phyloP scores from a whole-genome alignment of 2,113 vertebrate genomes.

The Epinephelus lanceolatus region DNA sequence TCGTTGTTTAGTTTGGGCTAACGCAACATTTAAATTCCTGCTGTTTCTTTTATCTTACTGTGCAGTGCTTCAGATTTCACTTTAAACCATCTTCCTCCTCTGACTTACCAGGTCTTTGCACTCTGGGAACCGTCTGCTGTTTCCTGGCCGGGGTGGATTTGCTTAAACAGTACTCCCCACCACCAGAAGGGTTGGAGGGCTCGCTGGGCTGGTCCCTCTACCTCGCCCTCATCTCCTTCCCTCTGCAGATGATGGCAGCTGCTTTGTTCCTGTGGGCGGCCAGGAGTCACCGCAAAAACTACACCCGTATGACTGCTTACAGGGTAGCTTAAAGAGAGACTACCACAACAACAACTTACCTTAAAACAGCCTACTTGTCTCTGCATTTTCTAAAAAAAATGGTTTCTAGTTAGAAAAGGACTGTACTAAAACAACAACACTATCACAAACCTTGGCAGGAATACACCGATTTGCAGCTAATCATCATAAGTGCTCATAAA shows the following conservation, averaged over 20 bases:
- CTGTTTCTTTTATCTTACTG: background rate
- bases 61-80: background rate
- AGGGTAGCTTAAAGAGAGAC: slow-evolving; percentile 85
- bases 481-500: slow-evolving; percentile 49
- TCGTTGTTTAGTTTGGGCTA: background rate
- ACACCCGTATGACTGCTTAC: slow-evolving; percentile 93
- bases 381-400: background rate
- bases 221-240: slow-evolving; percentile 94
- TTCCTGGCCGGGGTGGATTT: slow-evolving; percentile 91
- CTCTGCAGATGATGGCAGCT: slow-evolving; percentile 96
- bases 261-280: slow-evolving; percentile 96
- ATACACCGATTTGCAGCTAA: slow-evolving; percentile 34
- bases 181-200: slow-evolving; percentile 81
- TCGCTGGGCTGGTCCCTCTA: slow-evolving; percentile 97
- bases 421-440: background rate
- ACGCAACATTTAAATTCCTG: background rate
- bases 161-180: slow-evolving; percentile 82
- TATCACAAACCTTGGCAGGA: slow-evolving; percentile 18
- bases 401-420: background rate
- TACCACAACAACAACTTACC: background rate
- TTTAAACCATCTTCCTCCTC: background rate
- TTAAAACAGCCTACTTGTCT: slow-evolving; percentile 22
- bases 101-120: slow-evolving; percentile 88
- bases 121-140: slow-evolving; percentile 92
- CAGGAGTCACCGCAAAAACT: slow-evolving; percentile 92